phyloP scores from a whole-genome alignment of 2,797 vertebrate genomes.

The Percopsis omiscomaycus region DNA sequence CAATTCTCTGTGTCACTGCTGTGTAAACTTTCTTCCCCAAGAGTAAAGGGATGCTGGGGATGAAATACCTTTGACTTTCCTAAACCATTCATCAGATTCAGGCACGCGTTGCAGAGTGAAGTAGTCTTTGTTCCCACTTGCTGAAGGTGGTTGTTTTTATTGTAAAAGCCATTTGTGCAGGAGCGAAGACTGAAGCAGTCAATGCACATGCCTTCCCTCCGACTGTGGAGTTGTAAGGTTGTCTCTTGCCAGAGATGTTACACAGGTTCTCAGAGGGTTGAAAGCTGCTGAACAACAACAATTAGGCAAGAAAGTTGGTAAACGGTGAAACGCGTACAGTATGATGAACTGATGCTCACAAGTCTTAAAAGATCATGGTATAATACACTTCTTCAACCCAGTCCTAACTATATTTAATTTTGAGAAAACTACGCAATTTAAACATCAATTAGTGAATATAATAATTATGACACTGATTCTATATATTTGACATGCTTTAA shows the following conservation, averaged over 20 bases:
- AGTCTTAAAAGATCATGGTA: too few species aligned
- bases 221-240: conserved; percentile 7
- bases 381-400: too few species aligned
- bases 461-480: too few species aligned
- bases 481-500: too few species aligned
- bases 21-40: conserved; percentile 7
- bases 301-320: too few species aligned
- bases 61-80: conserved; percentile 16
- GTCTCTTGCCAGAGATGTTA: not conserved
- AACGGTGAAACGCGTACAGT: too few species aligned
- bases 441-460: too few species aligned
- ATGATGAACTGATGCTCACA: too few species aligned
- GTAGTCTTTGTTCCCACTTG: conserved; percentile 47
- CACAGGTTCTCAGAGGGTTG: too few species aligned
- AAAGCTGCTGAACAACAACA: too few species aligned
- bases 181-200: conserved; percentile 24
- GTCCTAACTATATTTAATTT: too few species aligned
- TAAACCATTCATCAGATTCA: conserved; percentile 48
- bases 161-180: conserved; percentile 43
- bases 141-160: conserved; percentile 54
- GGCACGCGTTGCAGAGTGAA: conserved; percentile 40
- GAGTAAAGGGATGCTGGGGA: conserved; percentile 5
- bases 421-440: too few species aligned
- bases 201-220: conserved; percentile 5
- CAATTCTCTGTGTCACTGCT: not conserved